Base-by-base conservation (phyloP, 2,113 vertebrate species). In the Toxotes chatareus region DNA sequence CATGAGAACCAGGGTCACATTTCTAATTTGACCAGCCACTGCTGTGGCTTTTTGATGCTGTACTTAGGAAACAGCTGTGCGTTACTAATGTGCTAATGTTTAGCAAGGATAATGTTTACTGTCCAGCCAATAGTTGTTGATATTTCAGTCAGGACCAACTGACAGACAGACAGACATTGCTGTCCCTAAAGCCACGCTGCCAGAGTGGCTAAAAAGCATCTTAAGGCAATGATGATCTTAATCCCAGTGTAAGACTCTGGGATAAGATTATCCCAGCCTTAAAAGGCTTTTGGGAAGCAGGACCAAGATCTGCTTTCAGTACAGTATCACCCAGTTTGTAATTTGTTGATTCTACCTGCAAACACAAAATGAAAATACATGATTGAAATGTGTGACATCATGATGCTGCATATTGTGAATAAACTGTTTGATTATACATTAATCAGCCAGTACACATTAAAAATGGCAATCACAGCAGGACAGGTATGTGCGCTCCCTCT, bases 221-320 rank as follows among this genome's bases (percentile, higher is more conserved):
- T 67, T 60, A 55, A 69, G 49, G 57, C 51, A 40, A 44, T 27
- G 42, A 60, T 51, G 53, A 72, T 76, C 49, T 23, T 27, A 34
- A 38, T 72, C 66, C 60, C 40, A 34, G 42, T 16, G 34, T 53
- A 49, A 38, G n/a, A 57, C 23, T 64, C 17, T 46, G 17, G 27
- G 3, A 64, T 49, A 38, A 40, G 32, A 72, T 83, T 44, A 72
- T 73, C 31, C 21, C 36, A 67, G 17, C 19, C 31, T 68, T 78
- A 67, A 73, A 73, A 51, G 31, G 55, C 73, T 61, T 73, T 38
- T 53, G 38, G 38, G 64, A 55, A 78, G 63, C 40, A 21, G 21
- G 32, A 16, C 13, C 14, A 31, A 65, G 60, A 59, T 64, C 19
- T 57, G 8, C 21, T 32, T 60, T n/a, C 17, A 36, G 21, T 21